Base-by-base conservation (phyloP, 2,888 invertebrate species). In the Tipula confusa region DNA sequence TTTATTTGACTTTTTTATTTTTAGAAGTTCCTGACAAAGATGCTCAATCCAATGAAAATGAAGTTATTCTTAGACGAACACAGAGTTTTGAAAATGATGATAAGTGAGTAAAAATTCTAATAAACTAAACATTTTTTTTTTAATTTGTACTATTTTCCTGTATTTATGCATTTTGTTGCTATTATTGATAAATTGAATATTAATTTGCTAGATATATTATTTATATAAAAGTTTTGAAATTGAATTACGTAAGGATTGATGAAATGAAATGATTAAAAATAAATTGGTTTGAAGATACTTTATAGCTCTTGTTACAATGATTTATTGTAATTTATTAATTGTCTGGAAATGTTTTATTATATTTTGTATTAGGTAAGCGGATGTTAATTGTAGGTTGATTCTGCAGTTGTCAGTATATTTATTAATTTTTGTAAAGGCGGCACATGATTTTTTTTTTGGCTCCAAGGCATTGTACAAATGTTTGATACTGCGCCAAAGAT, bases 61-160 rank as follows among this genome's bases (percentile, higher is more conserved):
- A 95, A 88, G 93, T 94, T 85, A 92, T 94, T 85, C 91, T 96
- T 85, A 92, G 96, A 89, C 92, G 96, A 89, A 95, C 96, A 81
- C 95, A 95, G 88, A 96, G 96, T 90, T 96, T 96, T 88, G 96
- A 96, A 89, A 94, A 95, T 87, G 96, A 96, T 89, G 95, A 95
- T 91, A 95, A 94, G 96, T 96, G 91, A 93, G 95, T 94, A 85
- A 5, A n/a, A 80, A 80, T 80, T 80, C 24, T 9, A 64, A 64
- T 24, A 24, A 24, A 24, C 5, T 64, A 24, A 2, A 64, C n/a
- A 24, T 11, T 64, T 64, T 38, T 38, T 38, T 24, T 64, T 64
- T 24, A 24, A n/a, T n/a, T n/a, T 64, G 24, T 80, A 29, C 18
- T 2, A 9, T 43, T 33, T 43, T 15, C 15, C 24, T 64, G 15